These are phyloP conservation scores for Sebastes matsubarae DNA, from an alignment of 2,797 vertebrate species.

Conservation along the genomic window DNA sequence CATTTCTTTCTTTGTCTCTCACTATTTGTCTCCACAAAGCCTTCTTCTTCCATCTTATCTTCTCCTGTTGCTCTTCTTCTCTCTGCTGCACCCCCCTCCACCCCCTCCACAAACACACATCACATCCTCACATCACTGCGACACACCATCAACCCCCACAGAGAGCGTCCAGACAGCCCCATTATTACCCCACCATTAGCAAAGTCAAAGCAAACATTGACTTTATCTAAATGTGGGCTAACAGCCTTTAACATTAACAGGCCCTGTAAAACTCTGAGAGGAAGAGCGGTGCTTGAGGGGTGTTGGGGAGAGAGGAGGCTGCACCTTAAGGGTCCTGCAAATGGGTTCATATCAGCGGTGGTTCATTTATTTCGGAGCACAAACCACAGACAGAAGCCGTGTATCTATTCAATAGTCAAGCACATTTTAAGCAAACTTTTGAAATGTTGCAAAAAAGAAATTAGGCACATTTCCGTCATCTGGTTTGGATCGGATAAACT, in stretches of 20 bases:
- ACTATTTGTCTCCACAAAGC: slow-evolving; percentile 11
- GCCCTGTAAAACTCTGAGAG: slow-evolving; percentile 55
- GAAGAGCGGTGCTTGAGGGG: not conserved
- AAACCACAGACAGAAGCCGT: not conserved
- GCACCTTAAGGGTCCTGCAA: not conserved
- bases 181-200: slow-evolving; percentile 63
- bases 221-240: slow-evolving; percentile 74
- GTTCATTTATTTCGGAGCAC: not conserved
- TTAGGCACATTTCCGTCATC: no score
- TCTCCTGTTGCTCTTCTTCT: not conserved
- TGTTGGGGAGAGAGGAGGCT: not conserved
- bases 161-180: slow-evolving; percentile 59
- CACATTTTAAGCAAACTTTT: not conserved
- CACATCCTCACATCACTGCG: slow-evolving; percentile 24
- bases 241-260: slow-evolving; percentile 67
- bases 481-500: rapidly evolving
- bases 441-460: not conserved
- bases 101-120: slow-evolving; percentile 37
- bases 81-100: slow-evolving; percentile 3
- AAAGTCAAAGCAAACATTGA: slow-evolving; percentile 75
- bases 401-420: not conserved
- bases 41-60: slow-evolving; percentile 32
- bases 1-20: not conserved
- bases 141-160: slow-evolving; percentile 47
- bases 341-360: not conserved